Conservation (phyloP, 1,140 invertebrate species). For the Aphelinus certus region DNA sequence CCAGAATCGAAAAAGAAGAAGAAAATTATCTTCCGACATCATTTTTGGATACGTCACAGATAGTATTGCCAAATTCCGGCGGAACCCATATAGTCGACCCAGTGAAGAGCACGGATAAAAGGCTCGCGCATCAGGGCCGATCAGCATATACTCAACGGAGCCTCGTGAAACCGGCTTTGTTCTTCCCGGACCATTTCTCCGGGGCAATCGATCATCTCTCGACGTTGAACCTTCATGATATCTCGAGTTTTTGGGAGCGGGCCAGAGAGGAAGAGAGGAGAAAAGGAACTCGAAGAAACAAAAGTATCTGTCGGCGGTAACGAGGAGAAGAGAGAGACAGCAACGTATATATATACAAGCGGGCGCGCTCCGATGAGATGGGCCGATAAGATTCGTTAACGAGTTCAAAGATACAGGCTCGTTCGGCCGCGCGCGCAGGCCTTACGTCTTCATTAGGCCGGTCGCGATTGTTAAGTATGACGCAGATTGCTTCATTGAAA, state of each 20-base stretch:
- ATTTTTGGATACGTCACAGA: too few relatives aligned
- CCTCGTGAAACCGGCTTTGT: too few relatives aligned
- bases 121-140: too few relatives aligned
- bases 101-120: too few relatives aligned
- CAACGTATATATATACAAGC: too few relatives aligned
- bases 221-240: too few relatives aligned
- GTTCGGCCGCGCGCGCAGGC: not conserved
- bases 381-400: slow-evolving; percentile 29
- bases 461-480: not conserved
- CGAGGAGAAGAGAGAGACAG: not conserved
- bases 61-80: too few relatives aligned
- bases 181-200: not conserved
- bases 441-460: slow-evolving; percentile 21
- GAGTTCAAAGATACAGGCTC: slow-evolving; percentile 9
- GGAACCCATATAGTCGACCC: too few relatives aligned
- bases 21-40: too few relatives aligned
- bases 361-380: slow-evolving; percentile 6
- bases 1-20: too few relatives aligned
- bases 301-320: not conserved
- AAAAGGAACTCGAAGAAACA: not conserved
- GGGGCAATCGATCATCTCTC: not conserved
- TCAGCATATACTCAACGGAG: too few relatives aligned
- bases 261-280: not conserved
- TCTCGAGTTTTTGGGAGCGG: too few relatives aligned
- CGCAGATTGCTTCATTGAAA: not conserved